A percentile compares a stretch with the other conserved stretches of the same genome.
Conservation (phyloP, 1,140 invertebrate genomes). For the Anoplolepis gracilipes region DNA sequence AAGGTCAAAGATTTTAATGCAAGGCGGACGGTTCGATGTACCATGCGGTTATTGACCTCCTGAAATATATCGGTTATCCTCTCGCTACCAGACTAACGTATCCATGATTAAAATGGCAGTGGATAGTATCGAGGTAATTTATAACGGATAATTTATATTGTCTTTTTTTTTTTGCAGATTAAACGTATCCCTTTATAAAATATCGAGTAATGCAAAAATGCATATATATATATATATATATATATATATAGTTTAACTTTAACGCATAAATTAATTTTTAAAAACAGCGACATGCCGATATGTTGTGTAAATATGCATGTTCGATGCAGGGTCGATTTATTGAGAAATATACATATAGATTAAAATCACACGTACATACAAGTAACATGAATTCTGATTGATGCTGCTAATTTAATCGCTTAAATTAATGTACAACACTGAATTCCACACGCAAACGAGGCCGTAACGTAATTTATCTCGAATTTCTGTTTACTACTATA, state of each 20-base stretch:
- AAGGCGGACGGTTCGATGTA: conserved; percentile 31
- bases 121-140: neutral
- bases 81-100: neutral
- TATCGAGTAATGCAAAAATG: neutral
- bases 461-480: conserved; percentile 19
- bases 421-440: conserved; percentile 40
- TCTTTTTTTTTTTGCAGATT: neutral
- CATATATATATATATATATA: too few species aligned
- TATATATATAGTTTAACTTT: neutral
- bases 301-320: conserved; percentile 4
- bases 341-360: neutral
- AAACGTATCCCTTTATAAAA: neutral
- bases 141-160: neutral
- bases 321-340: conserved; percentile 9
- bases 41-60: conserved; percentile 38
- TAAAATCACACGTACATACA: neutral
- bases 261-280: conserved; percentile 4
- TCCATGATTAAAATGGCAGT: neutral
- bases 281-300: neutral
- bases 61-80: conserved; percentile 31
- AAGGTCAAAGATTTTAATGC: conserved; percentile 52
- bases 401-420: conserved; percentile 45
- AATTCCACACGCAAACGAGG: conserved; percentile 15
- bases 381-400: conserved; percentile 43
- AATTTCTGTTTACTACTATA: neutral